Evolutionary conservation across 2,113 vertebrate species (phyloP).

Genomic region (Dunckerocampus dactyliophorus): DNA sequence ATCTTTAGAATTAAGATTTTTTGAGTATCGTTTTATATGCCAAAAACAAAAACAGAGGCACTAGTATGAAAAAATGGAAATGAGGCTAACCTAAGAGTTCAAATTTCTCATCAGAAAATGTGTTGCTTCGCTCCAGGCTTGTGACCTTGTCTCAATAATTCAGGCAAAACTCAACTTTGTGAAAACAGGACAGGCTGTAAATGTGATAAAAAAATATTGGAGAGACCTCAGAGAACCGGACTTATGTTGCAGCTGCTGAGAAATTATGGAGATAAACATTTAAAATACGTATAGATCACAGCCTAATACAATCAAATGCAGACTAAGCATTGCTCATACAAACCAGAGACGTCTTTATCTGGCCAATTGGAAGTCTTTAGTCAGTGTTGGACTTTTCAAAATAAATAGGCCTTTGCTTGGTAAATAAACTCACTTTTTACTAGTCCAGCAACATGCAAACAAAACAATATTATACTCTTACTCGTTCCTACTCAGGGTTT

Average conservation of each 20-base stretch:
- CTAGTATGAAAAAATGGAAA: no score
- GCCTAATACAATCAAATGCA: constrained; percentile 8
- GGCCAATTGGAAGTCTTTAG: constrained; percentile 24
- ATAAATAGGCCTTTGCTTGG: constrained; percentile 21
- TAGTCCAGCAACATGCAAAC: constrained; percentile 31
- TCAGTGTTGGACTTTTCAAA: constrained; percentile 3
- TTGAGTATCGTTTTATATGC: no score
- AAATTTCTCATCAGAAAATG: no score
- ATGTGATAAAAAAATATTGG: constrained; percentile 6
- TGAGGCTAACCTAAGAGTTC: no score
- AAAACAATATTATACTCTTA: constrained; percentile 28
- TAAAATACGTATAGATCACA: constrained; percentile 2
- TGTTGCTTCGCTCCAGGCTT: constrained; percentile 9
- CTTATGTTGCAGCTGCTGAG: not conserved
- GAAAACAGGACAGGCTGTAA: constrained; percentile 18
- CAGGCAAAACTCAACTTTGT: constrained; percentile 43
- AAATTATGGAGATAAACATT: constrained; percentile 21
- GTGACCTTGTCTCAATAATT: constrained; percentile 43
- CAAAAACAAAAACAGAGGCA: not conserved
- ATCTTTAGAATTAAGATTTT: no score
- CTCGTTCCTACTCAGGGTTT: constrained; percentile 19
- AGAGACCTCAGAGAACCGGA: not conserved
- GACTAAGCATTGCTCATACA: constrained; percentile 32
- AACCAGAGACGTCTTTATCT: constrained; percentile 44
- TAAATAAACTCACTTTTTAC: constrained; percentile 44